Conservation (phyloP, 1,140 invertebrate genomes). For the Chironomus striatipennis region DNA sequence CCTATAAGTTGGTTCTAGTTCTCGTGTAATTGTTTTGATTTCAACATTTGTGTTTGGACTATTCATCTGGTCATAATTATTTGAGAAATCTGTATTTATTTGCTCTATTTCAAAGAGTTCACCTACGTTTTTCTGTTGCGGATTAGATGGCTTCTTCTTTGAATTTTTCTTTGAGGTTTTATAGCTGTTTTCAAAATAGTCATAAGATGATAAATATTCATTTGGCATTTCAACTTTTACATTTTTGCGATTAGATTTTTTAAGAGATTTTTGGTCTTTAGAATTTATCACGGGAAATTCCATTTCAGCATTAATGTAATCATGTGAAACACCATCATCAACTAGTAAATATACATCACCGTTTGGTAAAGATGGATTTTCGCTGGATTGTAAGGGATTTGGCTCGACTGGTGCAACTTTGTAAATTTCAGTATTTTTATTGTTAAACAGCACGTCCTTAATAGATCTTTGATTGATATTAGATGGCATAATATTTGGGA, state of each 20-base stretch:
- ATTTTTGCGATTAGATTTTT: not conserved
- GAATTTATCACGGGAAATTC: not conserved
- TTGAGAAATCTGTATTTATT: not conserved
- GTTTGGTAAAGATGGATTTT: constrained; percentile 13
- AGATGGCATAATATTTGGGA: not conserved
- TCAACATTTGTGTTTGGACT: not conserved
- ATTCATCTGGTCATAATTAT: not conserved
- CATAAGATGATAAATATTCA: not conserved
- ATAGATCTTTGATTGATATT: not conserved
- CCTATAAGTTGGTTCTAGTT: constrained; percentile 2
- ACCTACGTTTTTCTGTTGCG: not conserved
- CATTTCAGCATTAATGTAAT: constrained; percentile 8
- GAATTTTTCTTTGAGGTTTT: not conserved
- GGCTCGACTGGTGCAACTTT: not conserved
- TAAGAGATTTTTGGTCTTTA: not conserved
- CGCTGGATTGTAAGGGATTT: constrained; percentile 7
- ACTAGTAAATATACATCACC: not conserved
- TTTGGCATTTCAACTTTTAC: not conserved
- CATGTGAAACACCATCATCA: not conserved
- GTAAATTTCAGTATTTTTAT: constrained; percentile 2
- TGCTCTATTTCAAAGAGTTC: constrained; percentile 2
- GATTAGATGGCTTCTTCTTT: not conserved
- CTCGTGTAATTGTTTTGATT: not conserved
- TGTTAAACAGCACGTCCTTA: not conserved
- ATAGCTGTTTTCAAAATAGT: not conserved